Evolutionary conservation across 2,888 invertebrate species (phyloP).

Genomic region (Galerucella pusilla): DNA sequence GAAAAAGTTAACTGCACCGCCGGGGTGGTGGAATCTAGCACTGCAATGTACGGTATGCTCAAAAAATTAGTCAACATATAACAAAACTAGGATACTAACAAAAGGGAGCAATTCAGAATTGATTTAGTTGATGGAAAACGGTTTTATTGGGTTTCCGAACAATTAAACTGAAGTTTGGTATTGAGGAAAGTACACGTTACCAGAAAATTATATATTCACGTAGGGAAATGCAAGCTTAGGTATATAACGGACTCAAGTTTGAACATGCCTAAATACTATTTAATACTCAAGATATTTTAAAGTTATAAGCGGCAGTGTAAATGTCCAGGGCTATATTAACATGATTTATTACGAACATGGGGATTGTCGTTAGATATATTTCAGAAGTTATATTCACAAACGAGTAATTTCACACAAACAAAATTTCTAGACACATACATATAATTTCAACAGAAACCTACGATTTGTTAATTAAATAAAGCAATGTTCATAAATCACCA

Average conservation of each 20-base stretch:
- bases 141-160: no score
- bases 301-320: conserved; percentile 11
- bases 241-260: conserved; percentile 23
- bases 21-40: no score
- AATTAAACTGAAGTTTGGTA: no score
- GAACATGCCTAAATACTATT: conserved; percentile 32
- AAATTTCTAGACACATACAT: background rate
- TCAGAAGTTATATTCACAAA: conserved; percentile 7
- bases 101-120: no score
- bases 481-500: background rate
- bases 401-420: background rate
- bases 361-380: conserved; percentile 17
- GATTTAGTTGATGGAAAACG: no score
- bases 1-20: no score
- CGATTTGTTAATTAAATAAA: background rate
- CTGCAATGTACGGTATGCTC: no score
- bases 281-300: conserved; percentile 31
- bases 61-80: no score
- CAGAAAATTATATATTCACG: background rate
- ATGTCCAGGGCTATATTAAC: conserved; percentile 26
- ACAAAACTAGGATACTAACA: no score
- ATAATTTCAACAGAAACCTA: background rate
- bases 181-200: no score
- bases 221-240: background rate
- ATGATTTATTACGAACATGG: conserved; percentile 25